Evolutionary conservation across 2,888 invertebrate genomes (phyloP).

Genomic region (Stegana nigrithorax): DNA sequence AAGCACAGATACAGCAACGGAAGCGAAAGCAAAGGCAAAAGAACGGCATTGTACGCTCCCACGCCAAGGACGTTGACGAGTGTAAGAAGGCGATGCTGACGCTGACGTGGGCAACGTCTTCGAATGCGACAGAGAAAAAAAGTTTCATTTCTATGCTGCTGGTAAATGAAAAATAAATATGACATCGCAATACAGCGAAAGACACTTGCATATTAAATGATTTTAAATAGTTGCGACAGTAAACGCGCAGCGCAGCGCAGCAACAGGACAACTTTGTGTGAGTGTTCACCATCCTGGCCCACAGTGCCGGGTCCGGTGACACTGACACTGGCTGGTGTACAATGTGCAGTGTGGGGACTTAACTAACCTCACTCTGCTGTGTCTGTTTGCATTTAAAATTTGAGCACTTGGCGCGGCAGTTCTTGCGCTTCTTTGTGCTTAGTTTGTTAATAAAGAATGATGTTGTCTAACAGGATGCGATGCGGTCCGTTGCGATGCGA

Average conservation of each 20-base stretch:
- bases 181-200: conserved; percentile 52
- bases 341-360: no score
- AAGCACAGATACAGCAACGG: background rate
- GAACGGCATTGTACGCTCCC: no score
- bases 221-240: conserved; percentile 58
- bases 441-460: conserved; percentile 61
- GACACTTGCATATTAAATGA: conserved; percentile 59
- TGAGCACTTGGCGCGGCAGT: conserved; percentile 24
- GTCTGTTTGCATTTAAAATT: conserved; percentile 17
- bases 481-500: no score
- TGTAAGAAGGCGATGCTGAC: no score
- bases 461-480: no score
- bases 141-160: conserved; percentile 56
- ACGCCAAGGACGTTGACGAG: no score
- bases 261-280: background rate
- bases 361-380: no score
- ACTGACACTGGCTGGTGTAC: no score
- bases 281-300: background rate
- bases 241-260: conserved; percentile 15
- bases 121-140: no score
- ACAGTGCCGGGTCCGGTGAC: background rate
- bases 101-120: conserved; percentile 28
- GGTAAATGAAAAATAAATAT: conserved; percentile 61
- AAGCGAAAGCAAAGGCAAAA: background rate
- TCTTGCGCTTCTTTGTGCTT: conserved; percentile 49